phyloP scores from a whole-genome alignment of 2,797 vertebrate genomes.

The Catostomus latipinnis region DNA sequence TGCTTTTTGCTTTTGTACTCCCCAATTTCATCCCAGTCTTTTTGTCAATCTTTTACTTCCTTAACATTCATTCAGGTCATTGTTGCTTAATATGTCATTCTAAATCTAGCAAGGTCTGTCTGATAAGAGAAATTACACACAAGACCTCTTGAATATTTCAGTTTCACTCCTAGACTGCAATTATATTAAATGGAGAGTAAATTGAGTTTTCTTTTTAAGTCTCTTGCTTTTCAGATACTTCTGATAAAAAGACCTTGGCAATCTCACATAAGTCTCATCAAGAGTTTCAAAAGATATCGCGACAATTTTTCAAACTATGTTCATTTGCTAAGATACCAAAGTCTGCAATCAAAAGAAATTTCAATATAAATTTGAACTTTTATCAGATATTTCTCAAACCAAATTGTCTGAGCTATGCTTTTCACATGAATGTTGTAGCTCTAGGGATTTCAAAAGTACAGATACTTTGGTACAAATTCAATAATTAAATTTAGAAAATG shows the following conservation, averaged over 20 bases:
- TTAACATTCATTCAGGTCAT: neutral
- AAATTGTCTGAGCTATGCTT: neutral
- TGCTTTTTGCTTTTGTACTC: slow-evolving; percentile 17
- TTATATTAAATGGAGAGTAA: neutral
- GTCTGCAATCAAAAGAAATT: too few species aligned
- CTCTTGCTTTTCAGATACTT: neutral
- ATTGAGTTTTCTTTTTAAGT: neutral
- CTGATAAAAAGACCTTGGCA: too few species aligned
- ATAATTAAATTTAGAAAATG: too few species aligned
- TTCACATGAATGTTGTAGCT: too few species aligned
- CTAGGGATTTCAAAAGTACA: too few species aligned
- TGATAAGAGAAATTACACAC: slow-evolving; percentile 6
- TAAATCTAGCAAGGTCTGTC: neutral
- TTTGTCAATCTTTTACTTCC: neutral
- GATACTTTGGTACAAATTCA: too few species aligned
- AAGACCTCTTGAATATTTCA: neutral
- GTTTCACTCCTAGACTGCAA: neutral
- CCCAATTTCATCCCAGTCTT: neutral
- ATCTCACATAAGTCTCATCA: neutral
- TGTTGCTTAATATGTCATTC: neutral
- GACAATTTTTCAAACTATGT: too few species aligned
- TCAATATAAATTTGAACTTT: too few species aligned
- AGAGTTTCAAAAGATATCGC: too few species aligned
- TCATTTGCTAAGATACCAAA: too few species aligned
- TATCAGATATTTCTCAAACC: neutral